A percentile compares a stretch with the other conserved stretches of the same genome.
These are phyloP conservation scores for Caenorhabditis panamensis DNA, from an alignment of 2,888 invertebrate species.

Conservation along the genomic window DNA sequence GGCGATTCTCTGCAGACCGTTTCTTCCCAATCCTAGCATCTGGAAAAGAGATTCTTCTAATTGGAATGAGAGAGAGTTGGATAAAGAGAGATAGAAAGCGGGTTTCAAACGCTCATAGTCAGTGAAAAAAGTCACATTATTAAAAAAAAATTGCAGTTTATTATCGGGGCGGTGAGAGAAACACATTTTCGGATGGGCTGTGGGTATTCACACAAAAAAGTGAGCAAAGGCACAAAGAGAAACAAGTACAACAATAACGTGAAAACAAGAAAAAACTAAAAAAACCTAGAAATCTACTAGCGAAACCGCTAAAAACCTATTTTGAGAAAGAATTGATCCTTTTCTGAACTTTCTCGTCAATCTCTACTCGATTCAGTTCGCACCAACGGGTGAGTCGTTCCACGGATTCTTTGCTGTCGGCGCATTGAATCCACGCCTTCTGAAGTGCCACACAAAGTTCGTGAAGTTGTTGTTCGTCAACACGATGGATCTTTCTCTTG, in stretches of 20 bases:
- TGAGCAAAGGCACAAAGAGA: constrained; percentile 33
- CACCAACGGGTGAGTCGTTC: constrained; percentile 48
- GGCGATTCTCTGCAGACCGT: constrained; percentile 41
- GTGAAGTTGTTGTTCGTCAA: constrained; percentile 59
- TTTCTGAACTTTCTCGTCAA: constrained; percentile 47
- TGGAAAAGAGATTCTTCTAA: too few relatives aligned
- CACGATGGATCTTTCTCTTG: constrained; percentile 56
- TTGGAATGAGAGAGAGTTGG: neutral
- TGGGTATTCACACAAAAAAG: constrained; percentile 31
- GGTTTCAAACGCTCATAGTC: too few relatives aligned
- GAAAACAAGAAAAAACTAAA: constrained; percentile 26
- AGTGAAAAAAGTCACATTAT: neutral
- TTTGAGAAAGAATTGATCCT: constrained; percentile 10
- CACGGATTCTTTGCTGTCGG: constrained; percentile 22
- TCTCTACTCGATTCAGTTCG: constrained; percentile 47
- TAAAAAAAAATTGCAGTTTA: neutral
- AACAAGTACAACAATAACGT: constrained; percentile 41
- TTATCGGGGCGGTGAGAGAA: neutral
- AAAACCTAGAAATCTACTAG: constrained; percentile 22
- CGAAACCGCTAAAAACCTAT: constrained; percentile 12
- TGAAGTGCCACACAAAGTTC: constrained; percentile 37
- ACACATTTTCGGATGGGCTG: constrained; percentile 1
- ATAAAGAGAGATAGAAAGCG: neutral
- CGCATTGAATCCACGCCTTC: constrained; percentile 55
- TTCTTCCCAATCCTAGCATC: constrained; percentile 59